Base-by-base conservation (phyloP, 2,113 vertebrate genomes). In the Perca flavescens region DNA sequence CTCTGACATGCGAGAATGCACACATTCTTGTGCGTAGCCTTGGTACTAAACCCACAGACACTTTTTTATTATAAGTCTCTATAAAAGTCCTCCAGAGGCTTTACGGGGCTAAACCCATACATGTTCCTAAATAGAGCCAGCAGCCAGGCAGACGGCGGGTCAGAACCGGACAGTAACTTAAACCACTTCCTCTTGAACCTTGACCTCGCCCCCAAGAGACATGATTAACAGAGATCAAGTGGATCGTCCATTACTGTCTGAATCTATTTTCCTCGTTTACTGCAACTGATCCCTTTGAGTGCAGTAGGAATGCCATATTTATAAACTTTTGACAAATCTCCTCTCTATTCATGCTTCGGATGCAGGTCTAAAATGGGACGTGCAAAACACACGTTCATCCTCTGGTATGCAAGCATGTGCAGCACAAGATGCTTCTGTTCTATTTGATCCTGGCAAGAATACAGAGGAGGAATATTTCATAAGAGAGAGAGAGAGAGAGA, bases 151-250 rank as follows among this genome's bases (percentile, higher is more conserved):
- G 93, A 91, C 88, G 85, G 60, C 88, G 22, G 54, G 28, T 86
- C 73, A 10, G 78, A 88, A 77, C 77, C 72, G 63, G 81, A 81
- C 77, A 25, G 93, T 91, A 94, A 94, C 90, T 66, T 47, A 92
- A 22, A 92, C 87, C 88, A 85, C 89, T 93, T 93, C 93, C 92
- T 89, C 79, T 57, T 88, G 68, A 82, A 78, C 86, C 73, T 34
- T 84, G 80, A 88, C 66, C 79, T 43, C 40, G 10, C 8, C 47
- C 84, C 62, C 1, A 0, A 15, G 79, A 74, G 90, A 85, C 82
- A 74, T 64, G 70, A 89, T 90, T 82, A 87, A 86, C 50, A 82
- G 58, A 11, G 17, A 84, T 77, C 74, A 68, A 79, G 56, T 22
- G 21, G 69, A 69, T 85, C 69, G 0, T 43, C 67, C 54, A 16